phyloP scores from a whole-genome alignment of 2,888 invertebrate genomes.

The Rotaria magnacalcarata region DNA sequence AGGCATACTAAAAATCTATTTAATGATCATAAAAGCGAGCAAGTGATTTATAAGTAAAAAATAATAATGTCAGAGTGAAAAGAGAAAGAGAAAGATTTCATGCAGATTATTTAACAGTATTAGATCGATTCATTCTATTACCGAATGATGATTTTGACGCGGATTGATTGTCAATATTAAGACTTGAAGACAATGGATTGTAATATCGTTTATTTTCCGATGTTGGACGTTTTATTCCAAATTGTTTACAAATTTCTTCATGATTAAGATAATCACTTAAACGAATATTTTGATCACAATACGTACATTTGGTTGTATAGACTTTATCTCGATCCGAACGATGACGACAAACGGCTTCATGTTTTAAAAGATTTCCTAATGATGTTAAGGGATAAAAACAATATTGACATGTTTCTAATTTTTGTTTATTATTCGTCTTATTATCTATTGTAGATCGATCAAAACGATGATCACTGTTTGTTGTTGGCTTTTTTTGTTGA shows the following conservation, averaged over 20 bases:
- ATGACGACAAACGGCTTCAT: constrained; percentile 29
- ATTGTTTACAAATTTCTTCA: background rate
- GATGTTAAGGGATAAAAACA: constrained; percentile 5
- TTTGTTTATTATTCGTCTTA: too few relatives aligned
- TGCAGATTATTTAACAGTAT: background rate
- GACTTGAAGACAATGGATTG: background rate
- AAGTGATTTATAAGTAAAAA: background rate
- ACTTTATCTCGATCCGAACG: constrained; percentile 1
- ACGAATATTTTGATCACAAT: constrained; percentile 23
- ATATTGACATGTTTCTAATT: constrained; percentile 27
- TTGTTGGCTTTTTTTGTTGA: background rate
- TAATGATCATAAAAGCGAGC: background rate
- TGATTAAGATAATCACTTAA: constrained; percentile 10
- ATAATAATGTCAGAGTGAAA: background rate
- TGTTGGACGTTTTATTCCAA: background rate
- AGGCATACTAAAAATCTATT: background rate
- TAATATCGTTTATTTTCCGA: background rate
- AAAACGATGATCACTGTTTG: background rate
- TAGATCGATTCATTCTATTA: background rate
- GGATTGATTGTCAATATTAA: background rate
- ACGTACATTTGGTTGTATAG: constrained; percentile 17
- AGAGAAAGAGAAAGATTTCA: background rate
- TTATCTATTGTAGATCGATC: background rate
- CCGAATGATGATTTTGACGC: background rate
- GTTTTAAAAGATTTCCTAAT: background rate